Evolutionary conservation across 2,113 vertebrate genomes (phyloP).

Genomic region (Strix aluco): DNA sequence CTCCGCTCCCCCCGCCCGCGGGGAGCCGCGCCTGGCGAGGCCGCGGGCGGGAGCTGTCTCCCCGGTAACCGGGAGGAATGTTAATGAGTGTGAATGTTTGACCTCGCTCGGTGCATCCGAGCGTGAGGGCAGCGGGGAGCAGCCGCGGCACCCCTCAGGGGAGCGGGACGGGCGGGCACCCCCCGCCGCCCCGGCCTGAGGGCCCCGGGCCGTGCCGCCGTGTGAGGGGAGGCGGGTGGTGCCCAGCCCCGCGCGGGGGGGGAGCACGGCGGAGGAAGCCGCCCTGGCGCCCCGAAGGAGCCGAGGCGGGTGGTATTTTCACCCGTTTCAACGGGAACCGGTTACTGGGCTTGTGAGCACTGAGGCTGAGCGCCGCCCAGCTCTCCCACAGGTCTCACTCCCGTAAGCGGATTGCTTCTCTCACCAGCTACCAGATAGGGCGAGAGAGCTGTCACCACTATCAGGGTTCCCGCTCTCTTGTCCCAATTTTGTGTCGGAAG

Average conservation of each 20-base stretch:
- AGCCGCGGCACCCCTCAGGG: background rate
- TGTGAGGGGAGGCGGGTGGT: background rate
- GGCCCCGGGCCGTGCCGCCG: background rate
- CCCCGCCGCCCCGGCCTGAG: background rate
- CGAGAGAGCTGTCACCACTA: too few species aligned
- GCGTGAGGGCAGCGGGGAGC: background rate
- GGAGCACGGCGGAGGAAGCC: background rate
- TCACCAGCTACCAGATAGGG: background rate
- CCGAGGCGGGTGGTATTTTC: accelerated
- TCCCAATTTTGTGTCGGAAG: background rate
- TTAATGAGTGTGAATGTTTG: background rate
- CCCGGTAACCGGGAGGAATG: background rate
- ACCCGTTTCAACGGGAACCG: background rate
- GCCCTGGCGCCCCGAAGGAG: background rate
- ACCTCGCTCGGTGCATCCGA: background rate
- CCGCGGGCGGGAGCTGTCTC: background rate
- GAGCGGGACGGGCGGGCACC: background rate
- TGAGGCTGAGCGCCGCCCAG: background rate
- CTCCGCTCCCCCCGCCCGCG: too few species aligned
- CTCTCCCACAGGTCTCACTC: accelerated
- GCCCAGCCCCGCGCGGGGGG: background rate
- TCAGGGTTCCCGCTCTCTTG: background rate
- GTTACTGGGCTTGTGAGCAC: accelerated
- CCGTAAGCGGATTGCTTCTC: background rate
- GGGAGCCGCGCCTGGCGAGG: background rate